Evolutionary conservation across 2,888 invertebrate genomes (phyloP).

Genomic region (Amphipyra berbera): DNA sequence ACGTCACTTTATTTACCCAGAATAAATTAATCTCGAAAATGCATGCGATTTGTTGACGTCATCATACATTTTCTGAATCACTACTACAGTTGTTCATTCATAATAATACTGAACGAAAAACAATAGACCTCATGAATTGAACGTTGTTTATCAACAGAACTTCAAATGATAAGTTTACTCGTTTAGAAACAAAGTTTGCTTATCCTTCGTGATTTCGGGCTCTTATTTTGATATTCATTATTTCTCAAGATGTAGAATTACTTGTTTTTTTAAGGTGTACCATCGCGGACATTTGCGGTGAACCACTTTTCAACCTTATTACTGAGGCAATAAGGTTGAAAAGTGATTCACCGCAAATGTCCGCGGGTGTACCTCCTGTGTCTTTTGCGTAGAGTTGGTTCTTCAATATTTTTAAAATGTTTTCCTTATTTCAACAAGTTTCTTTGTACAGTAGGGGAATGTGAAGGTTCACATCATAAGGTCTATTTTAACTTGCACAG

Average conservation of each 20-base stretch:
- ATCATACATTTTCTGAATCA: neutral
- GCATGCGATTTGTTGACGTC: neutral
- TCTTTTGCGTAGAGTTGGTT: neutral
- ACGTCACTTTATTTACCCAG: neutral
- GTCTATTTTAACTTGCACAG: too few species aligned
- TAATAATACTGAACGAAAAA: slow-evolving; percentile 15
- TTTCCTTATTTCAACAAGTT: neutral
- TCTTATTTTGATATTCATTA: slow-evolving; percentile 1
- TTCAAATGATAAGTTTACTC: slow-evolving; percentile 30
- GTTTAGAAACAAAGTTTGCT: slow-evolving; percentile 28
- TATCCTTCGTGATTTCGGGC: slow-evolving; percentile 6
- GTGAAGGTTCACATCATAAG: too few species aligned
- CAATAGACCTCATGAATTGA: slow-evolving; percentile 11
- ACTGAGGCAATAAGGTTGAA: too few species aligned
- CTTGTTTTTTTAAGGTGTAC: slow-evolving; percentile 2
- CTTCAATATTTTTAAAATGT: neutral
- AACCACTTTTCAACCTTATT: too few species aligned
- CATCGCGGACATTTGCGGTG: too few species aligned
- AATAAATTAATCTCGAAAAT: neutral
- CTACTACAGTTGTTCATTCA: neutral
- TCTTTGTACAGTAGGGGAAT: too few species aligned
- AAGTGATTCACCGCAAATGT: too few species aligned
- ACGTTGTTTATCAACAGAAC: slow-evolving; percentile 32
- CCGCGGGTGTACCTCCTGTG: neutral
- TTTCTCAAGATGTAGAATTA: neutral